These are phyloP conservation scores for Argentina silus DNA, from an alignment of 2,797 vertebrate species.

Conservation along the genomic window DNA sequence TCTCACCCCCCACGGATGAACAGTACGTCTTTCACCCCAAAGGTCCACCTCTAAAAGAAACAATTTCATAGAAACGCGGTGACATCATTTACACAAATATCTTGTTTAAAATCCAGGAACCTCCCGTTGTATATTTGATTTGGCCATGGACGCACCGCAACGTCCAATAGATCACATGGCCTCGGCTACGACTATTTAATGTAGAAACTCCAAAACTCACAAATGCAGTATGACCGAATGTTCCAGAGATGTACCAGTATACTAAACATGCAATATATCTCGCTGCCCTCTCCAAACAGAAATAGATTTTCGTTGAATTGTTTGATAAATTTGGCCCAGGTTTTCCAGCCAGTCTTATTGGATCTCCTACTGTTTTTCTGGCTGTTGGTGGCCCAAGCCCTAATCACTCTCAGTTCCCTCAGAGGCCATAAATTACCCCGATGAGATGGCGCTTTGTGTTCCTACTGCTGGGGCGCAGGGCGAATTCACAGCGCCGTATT, in stretches of 20 bases:
- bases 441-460: conserved; percentile 98
- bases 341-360: conserved; percentile 95
- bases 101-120: conserved; percentile 92
- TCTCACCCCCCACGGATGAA: conserved; percentile 46
- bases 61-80: conserved; percentile 74
- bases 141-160: conserved; percentile 82
- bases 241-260: conserved; percentile 88
- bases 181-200: conserved; percentile 93
- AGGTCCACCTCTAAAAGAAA: conserved; percentile 72
- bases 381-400: conserved; percentile 97
- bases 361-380: conserved; percentile 99
- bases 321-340: conserved; percentile 97
- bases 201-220: conserved; percentile 98
- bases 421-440: conserved; percentile 97
- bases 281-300: conserved; percentile 91
- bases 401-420: conserved; percentile 95
- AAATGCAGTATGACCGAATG: conserved; percentile 90
- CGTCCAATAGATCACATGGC: conserved; percentile 93
- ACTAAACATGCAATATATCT: conserved; percentile 96
- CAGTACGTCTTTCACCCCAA: conserved; percentile 58
- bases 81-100: conserved; percentile 95
- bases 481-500: conserved; percentile 88
- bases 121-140: conserved; percentile 97
- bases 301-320: conserved; percentile 92
- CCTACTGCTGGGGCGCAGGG: conserved; percentile 88